Conservation (phyloP, 2,888 invertebrate species). For the Cheilosia impressa region DNA sequence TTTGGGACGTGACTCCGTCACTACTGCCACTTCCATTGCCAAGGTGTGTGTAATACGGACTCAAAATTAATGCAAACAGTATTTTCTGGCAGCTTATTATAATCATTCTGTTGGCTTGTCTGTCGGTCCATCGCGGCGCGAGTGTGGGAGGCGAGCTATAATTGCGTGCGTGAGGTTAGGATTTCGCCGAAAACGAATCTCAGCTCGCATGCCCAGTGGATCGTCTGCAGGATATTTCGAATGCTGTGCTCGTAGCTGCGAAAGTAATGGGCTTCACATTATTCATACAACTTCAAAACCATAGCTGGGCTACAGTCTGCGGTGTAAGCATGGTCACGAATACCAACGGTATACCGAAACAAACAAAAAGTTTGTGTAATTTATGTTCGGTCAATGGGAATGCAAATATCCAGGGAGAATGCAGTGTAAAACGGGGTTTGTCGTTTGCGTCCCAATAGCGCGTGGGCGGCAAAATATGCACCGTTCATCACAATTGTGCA, state of each 20-base stretch:
- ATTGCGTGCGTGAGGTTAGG: conserved; percentile 42
- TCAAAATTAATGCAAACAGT: conserved; percentile 67
- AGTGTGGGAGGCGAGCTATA: conserved; percentile 16
- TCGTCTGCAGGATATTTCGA: background rate
- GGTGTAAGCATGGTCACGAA: too few relatives aligned
- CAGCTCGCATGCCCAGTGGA: too few relatives aligned
- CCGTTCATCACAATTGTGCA: background rate
- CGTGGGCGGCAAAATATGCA: background rate
- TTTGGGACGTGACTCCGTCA: conserved; percentile 61
- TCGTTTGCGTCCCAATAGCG: too few relatives aligned
- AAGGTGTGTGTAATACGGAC: conserved; percentile 19
- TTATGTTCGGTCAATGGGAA: background rate
- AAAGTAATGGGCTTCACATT: background rate
- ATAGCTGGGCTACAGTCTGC: too few relatives aligned
- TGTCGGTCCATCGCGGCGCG: background rate
- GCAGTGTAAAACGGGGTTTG: background rate
- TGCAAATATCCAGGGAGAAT: background rate
- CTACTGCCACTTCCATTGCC: conserved; percentile 7
- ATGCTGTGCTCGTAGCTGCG: background rate
- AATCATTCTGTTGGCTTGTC: conserved; percentile 55
- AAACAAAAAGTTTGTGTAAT: background rate
- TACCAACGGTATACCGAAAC: background rate
- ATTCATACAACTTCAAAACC: background rate
- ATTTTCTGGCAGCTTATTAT: conserved; percentile 70
- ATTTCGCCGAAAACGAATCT: conserved; percentile 2